Evolutionary conservation across 2,797 vertebrate species (phyloP), one percentile per base, ranked within the genome.

Genomic region (Eospalax fontanierii): DNA sequence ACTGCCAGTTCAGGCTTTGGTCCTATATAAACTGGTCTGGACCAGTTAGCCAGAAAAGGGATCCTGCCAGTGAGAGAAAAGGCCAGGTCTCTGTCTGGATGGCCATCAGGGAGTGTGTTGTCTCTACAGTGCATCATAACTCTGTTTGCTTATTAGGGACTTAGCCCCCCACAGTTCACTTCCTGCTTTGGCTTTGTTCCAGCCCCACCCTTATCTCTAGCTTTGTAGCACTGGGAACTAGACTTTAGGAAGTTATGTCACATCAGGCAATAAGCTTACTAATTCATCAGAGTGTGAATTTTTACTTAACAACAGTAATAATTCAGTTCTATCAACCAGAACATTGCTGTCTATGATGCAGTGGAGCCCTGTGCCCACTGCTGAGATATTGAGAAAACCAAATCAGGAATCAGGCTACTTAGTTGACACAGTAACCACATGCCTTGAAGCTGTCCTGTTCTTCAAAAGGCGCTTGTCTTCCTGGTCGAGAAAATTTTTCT

Each of bases 341-440:
- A 30, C 7, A 14, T 38, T 65, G 66, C 43, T 59, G 22, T 66
- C 78, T 4, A 2, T 40, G 57, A 61, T 11, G 28, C 59, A 3
- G 14, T 0, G 33, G 50, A 43, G 70, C 26, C 24, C 66, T 76
- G 15, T 6, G 24, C 68, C n/a, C 26, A 38, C 28, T 8, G 21
- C 0, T 18, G 63, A 73, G 19, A 21, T 16, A 7, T 9, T 43
- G 21, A 16, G 87, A 16, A 40, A 61, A 50, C 30, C n/a, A 43
- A 12, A 30, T 30, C 4, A 0, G 33, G 9, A 10, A 6, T 18
- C 5, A 9, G 21, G 6, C 7, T 63, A 24, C 74, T 82, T 30
- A 5, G 61, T 2, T 65, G 33, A 8, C 22, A 10, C 0, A n/a
- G n/a, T 26, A 15, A 14, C 40, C 2, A 3, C 24, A 0, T 18